Evolutionary conservation across 2,797 vertebrate species (phyloP), one percentile per base, ranked within the genome.

Genomic region (Carduelis carduelis): DNA sequence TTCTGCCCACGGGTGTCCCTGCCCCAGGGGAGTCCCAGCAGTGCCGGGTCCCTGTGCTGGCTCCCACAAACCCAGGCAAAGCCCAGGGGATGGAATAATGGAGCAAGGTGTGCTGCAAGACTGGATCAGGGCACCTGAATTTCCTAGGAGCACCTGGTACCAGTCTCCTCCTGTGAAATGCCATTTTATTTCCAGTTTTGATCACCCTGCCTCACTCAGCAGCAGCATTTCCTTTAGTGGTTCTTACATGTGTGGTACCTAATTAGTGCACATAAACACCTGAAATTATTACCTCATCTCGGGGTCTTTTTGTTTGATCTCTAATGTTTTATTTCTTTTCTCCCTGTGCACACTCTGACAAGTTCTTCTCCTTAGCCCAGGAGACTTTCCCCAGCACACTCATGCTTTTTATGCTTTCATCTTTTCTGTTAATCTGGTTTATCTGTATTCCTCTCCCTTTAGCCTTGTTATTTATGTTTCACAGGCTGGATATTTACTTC

Each of bases 391-490:
- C 21, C 49, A 60, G 30, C 39, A 65, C 72, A 47, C 26, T 56
- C 6, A 2, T 53, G 65, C 22, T 86, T 89, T 74, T 90, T 59
- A 60, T 72, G 60, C 50, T 96, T 85, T 96, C 64, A 89, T 95
- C 71, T 92, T 87, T 64, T 20, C 71, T 81, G 41, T 81, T 96
- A 89, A 93, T 89, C 94, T 88, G 72, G 53, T 95, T 95, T 94
- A 90, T 94, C 96, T 96, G 8, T 95, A 91, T 86, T 89, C 85
- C 70, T 94, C 44, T 91, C 94, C 81, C 83, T 94, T 95, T 96
- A 90, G 56, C 56, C 87, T 91, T 89, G 66, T 90, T 93, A 85
- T 95, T 93, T 95, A 75, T 95, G 83, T 78, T 88, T 85, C 91
- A 75, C 89, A 87, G 47, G 14, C 50, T 95, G 30, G 47, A 64